These are phyloP conservation scores for Cottoperca gobio DNA, from an alignment of 2,797 vertebrate species.

Conservation along the genomic window DNA sequence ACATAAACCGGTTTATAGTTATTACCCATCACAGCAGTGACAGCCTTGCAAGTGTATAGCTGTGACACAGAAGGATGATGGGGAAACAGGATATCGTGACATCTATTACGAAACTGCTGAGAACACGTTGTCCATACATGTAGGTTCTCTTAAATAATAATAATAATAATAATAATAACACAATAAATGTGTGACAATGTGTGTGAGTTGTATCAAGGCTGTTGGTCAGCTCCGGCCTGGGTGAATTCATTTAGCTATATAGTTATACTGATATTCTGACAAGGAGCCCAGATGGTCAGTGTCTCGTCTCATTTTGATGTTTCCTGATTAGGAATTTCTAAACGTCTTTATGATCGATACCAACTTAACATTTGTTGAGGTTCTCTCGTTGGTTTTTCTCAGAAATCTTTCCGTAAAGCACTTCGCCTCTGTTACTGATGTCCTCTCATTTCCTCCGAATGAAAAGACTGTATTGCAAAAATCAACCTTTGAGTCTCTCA, in stretches of 20 bases:
- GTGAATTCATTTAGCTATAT: conserved; percentile 15
- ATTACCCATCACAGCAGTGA: conserved; percentile 20
- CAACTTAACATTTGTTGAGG: conserved; percentile 58
- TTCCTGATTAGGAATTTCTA: conserved; percentile 64
- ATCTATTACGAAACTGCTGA: conserved; percentile 52
- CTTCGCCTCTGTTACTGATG: conserved; percentile 61
- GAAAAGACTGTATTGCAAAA: conserved; percentile 69
- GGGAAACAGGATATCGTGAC: conserved; percentile 63
- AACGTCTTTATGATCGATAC: conserved; percentile 75
- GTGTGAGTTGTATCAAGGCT: conserved; percentile 2
- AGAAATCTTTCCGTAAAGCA: conserved; percentile 63
- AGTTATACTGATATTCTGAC: conserved; percentile 27
- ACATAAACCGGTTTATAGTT: conserved; percentile 20
- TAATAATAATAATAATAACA: conserved; percentile 38
- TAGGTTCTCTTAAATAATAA: conserved; percentile 47
- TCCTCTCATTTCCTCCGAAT: conserved; percentile 64
- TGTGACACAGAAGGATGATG: conserved; percentile 44
- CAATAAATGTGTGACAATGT: conserved; percentile 26
- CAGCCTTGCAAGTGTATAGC: conserved; percentile 14
- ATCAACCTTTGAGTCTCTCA: conserved; percentile 76
- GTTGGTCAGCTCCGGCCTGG: conserved; percentile 47
- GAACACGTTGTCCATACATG: conserved; percentile 53
- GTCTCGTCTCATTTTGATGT: conserved; percentile 44
- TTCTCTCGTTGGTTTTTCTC: conserved; percentile 64
- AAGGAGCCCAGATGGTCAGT: conserved; percentile 42